A percentile compares a stretch with the other conserved stretches of the same genome.
These are phyloP conservation scores for Battus philenor DNA, from an alignment of 1,140 invertebrate species.

Conservation along the genomic window DNA sequence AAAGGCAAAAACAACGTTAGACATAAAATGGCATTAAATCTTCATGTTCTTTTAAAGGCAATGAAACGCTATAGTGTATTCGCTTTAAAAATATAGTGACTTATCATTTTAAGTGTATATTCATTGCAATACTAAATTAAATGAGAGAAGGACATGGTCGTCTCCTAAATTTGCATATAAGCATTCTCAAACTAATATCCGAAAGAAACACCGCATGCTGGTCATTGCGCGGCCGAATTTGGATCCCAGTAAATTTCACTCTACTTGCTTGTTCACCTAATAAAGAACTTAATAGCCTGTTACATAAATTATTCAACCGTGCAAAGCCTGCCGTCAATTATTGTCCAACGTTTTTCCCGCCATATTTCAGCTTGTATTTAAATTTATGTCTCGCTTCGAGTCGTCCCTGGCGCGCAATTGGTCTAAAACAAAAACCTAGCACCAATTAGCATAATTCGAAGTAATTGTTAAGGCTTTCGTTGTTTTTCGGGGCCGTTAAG, in stretches of 20 bases:
- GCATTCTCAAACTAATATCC: conserved; percentile 3
- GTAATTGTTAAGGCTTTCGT: conserved; percentile 10
- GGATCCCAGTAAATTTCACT: conserved; percentile 3
- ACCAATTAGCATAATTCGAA: conserved; percentile 15
- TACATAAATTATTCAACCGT: conserved; percentile 7
- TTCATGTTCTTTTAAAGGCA: no score
- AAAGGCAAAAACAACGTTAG: no score
- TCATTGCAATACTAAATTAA: no score
- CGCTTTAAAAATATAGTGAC: no score
- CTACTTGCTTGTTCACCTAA: background rate
- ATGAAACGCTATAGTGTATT: no score
- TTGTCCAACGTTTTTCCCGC: conserved; percentile 7
- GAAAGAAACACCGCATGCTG: background rate
- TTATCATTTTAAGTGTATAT: no score
- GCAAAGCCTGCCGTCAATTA: conserved; percentile 5
- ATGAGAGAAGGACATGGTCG: no score
- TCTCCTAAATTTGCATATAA: conserved; percentile 5
- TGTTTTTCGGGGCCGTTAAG: conserved; percentile 8
- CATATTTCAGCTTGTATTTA: conserved; percentile 13
- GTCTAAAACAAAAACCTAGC: conserved; percentile 15
- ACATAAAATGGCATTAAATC: no score
- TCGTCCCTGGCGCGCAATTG: conserved; percentile 7
- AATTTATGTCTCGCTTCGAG: conserved; percentile 17
- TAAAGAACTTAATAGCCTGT: conserved; percentile 12
- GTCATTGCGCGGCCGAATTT: conserved; percentile 1